Evolutionary conservation across 2,797 vertebrate species (phyloP), one percentile per base, ranked within the genome.

Genomic region (Melanotaenia parkinsoni): DNA sequence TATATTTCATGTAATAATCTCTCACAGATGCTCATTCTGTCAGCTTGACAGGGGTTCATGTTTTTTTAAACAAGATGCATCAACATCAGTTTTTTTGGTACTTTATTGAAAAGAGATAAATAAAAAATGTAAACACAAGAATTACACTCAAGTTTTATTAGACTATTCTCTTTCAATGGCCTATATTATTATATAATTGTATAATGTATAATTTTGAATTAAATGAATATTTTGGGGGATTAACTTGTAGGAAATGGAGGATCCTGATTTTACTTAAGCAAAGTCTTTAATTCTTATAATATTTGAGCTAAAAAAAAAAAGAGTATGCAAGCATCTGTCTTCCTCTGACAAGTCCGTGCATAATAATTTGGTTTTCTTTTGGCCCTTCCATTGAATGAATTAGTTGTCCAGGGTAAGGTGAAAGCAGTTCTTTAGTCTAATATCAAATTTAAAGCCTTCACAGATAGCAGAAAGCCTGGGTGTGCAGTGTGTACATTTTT

Each of bases 41-140:
- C 60, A 62, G 3, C 43, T 18, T 69, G 74, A 50, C 63, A 56
- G 62, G 30, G 26, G 30, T 67, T 76, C 1, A 10, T 12, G n/a
- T 59, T 18, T 78, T 30, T 61, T 18, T 50, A 76, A 65, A 67
- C 65, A 43, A 59, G 66, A 47, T 68, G 24, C 37, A 58, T 63
- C 50, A 58, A 16, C 4, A 51, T 51, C 47, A 32, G 33, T 73
- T 45, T 0, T 59, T 57, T 28, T 61, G 8, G 11, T n/a, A 11
- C 1, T 56, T 13, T 22, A 28, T 35, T 57, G 32, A 24, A 22
- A 63, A 62, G 8, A 13, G 43, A 50, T n/a, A 3, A 40, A 50
- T n/a, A 3, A 40, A 24, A 43, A 3, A 16, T 24, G 50, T 60
- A 32, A 63, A 40, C 56, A 47, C 13, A 38, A 37, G 35, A 56